phyloP scores from a whole-genome alignment of 2,888 invertebrate species.

The Drosophila longiperda region DNA sequence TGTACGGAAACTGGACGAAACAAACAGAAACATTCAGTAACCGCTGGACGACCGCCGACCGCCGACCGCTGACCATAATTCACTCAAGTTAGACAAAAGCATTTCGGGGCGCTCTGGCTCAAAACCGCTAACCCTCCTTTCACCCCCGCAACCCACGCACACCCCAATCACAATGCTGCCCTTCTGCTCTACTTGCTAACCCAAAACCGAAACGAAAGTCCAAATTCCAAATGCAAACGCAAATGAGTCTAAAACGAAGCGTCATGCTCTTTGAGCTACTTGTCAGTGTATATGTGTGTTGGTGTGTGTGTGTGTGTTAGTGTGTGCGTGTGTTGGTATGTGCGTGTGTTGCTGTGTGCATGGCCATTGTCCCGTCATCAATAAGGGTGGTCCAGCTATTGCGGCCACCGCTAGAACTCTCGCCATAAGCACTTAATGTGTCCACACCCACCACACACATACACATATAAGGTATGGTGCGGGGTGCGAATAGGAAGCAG shows the following conservation, averaged over 20 bases:
- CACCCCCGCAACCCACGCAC: conserved; percentile 22
- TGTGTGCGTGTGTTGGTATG: conserved; percentile 21
- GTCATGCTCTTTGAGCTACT: conserved; percentile 70
- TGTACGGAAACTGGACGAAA: conserved; percentile 77
- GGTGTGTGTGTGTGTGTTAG: not conserved
- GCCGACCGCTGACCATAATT: conserved; percentile 75
- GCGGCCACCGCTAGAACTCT: conserved; percentile 8
- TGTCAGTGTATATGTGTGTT: not conserved
- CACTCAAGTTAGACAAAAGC: conserved; percentile 79
- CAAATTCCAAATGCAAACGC: conserved; percentile 71
- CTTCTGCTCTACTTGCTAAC: conserved; percentile 23
- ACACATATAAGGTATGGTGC: conserved; percentile 32
- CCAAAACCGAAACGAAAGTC: conserved; percentile 58
- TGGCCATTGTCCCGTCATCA: conserved; percentile 53
- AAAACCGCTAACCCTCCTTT: conserved; percentile 4
- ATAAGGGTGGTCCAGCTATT: conserved; percentile 64
- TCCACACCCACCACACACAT: conserved; percentile 54
- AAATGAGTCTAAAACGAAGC: conserved; percentile 73
- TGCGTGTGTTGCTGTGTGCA: conserved; percentile 41
- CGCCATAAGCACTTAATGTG: conserved; percentile 61
- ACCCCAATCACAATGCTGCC: not conserved
- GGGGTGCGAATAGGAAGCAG: not conserved
- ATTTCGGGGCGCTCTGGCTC: conserved; percentile 52
- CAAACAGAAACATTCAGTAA: conserved; percentile 67
- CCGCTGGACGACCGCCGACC: conserved; percentile 53